Evolutionary conservation across 1,140 invertebrate species (phyloP).

Genomic region (Zaprionus lachaisei): DNA sequence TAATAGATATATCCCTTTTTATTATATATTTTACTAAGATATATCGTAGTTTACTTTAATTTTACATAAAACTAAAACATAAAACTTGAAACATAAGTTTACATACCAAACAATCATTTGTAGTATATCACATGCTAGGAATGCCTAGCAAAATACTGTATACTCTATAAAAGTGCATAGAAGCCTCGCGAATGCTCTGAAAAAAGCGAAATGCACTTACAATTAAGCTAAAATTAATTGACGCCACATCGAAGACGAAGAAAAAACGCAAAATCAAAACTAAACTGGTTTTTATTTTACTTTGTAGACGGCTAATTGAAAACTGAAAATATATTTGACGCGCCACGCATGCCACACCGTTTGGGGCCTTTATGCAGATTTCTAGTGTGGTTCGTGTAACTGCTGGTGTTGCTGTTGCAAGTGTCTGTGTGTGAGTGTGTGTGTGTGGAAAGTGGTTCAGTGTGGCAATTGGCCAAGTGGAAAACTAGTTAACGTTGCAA

Average conservation of each 20-base stretch:
- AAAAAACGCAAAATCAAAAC: conserved; percentile 30
- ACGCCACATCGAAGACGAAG: conserved; percentile 5
- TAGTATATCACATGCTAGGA: neutral
- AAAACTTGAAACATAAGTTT: no score
- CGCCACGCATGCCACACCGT: conserved; percentile 57
- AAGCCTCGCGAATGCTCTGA: conserved; percentile 10
- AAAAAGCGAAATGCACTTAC: conserved; percentile 52
- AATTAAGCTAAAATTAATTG: conserved; percentile 78
- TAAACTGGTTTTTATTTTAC: conserved; percentile 55
- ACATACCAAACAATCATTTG: no score
- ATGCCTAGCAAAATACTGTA: conserved; percentile 17
- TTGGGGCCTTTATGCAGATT: conserved; percentile 57
- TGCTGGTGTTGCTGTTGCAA: no score
- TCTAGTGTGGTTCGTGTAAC: neutral
- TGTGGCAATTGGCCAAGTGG: conserved; percentile 49
- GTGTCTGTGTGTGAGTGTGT: neutral
- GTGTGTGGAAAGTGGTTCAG: conserved; percentile 43
- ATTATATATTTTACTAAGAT: no score
- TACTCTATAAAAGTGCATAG: conserved; percentile 20
- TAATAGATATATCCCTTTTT: no score
- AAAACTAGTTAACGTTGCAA: conserved; percentile 65
- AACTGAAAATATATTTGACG: conserved; percentile 61
- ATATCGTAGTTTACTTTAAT: no score
- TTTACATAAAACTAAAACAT: no score
- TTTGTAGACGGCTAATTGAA: conserved; percentile 69